Evolutionary conservation across 2,113 vertebrate species (phyloP).

Genomic region (Scytalopus superciliaris): DNA sequence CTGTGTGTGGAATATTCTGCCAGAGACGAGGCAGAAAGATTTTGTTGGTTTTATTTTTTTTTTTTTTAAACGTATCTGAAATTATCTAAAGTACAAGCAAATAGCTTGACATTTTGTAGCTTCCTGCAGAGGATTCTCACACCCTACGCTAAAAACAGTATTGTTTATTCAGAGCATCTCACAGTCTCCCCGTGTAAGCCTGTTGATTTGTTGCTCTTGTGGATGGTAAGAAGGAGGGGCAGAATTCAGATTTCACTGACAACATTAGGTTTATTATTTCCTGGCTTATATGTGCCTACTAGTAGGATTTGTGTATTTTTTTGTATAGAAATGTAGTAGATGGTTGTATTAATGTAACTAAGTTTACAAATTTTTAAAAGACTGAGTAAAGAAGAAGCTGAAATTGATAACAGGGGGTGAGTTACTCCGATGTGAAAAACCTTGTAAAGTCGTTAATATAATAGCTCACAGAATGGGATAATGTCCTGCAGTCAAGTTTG

Average conservation of each 20-base stretch:
- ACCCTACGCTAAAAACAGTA: not conserved
- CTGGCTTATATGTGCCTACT: not conserved
- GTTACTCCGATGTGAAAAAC: not conserved
- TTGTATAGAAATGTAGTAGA: not conserved
- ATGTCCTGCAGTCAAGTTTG: not conserved
- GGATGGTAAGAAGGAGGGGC: not conserved
- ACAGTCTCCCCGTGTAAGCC: not conserved
- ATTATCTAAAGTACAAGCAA: conserved; percentile 15
- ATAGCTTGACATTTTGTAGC: conserved; percentile 24
- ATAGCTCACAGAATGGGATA: not conserved
- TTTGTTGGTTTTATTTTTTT: not conserved
- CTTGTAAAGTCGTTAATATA: not conserved
- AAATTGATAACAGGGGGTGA: not conserved
- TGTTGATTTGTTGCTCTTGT: conserved; percentile 29
- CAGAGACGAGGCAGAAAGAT: not conserved
- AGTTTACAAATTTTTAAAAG: not conserved
- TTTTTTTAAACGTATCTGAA: not conserved
- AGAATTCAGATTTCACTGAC: conserved; percentile 1
- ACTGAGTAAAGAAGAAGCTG: not conserved
- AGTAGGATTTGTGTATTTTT: not conserved
- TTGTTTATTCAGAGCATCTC: conserved; percentile 29
- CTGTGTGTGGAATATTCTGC: conserved; percentile 12
- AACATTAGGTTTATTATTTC: not conserved
- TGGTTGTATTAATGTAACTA: not conserved
- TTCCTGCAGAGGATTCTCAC: conserved; percentile 34